These are phyloP conservation scores for Pseudochirops corinnae DNA, from an alignment of 2,797 vertebrate genomes.

Conservation along the genomic window DNA sequence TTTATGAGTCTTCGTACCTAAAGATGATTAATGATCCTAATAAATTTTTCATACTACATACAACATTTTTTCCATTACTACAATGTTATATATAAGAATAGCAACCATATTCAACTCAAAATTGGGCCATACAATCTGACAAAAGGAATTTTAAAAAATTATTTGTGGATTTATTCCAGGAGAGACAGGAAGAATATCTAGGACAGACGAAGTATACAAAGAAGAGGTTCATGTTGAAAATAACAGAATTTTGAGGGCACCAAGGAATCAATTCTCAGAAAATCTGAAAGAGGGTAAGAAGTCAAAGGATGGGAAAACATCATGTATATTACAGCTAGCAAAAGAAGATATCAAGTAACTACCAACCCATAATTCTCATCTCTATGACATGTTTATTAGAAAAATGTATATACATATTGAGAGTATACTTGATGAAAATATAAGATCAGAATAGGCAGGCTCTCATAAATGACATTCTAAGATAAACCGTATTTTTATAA, in stretches of 20 bases:
- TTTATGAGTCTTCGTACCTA: not conserved
- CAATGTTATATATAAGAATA: not conserved
- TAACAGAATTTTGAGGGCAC: not conserved
- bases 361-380: not conserved
- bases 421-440: not conserved
- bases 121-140: not conserved
- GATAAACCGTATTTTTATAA: not conserved
- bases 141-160: not conserved
- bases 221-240: not conserved
- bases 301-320: not conserved
- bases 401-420: not conserved
- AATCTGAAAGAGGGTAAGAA: not conserved
- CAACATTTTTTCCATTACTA: not conserved
- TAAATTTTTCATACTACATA: not conserved
- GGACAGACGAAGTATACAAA: not conserved
- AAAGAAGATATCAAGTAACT: not conserved
- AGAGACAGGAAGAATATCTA: not conserved
- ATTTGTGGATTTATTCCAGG: not conserved
- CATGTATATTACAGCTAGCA: not conserved
- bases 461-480: not conserved
- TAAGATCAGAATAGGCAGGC: not conserved
- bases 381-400: not conserved
- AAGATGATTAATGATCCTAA: not conserved
- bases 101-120: not conserved
- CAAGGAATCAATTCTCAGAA: not conserved